Conservation (phyloP, 2,113 vertebrate species). For the Chloropsis cyanopogon region DNA sequence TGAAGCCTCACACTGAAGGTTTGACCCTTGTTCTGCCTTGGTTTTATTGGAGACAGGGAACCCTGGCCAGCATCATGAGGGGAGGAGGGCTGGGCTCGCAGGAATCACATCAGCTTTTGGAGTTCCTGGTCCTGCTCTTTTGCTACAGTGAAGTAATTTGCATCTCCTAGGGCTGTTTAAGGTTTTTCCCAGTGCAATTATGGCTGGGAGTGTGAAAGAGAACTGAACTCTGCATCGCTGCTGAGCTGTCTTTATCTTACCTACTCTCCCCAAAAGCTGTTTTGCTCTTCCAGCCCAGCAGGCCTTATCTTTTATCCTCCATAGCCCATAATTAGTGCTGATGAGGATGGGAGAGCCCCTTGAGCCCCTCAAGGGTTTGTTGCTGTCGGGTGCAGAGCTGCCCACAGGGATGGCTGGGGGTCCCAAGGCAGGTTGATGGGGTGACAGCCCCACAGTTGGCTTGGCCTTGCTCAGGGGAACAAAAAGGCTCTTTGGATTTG, state of each 20-base stretch:
- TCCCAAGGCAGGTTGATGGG: neutral
- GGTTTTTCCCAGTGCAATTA: neutral
- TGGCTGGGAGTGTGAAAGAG: neutral
- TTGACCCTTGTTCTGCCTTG: neutral
- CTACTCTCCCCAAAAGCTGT: neutral
- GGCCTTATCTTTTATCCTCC: neutral
- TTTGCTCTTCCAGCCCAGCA: neutral
- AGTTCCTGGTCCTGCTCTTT: neutral
- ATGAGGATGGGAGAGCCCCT: neutral
- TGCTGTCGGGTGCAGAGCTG: neutral
- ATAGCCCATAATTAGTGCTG: neutral
- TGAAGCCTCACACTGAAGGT: rapidly evolving
- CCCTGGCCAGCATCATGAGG: rapidly evolving
- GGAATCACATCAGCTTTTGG: neutral
- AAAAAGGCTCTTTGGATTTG: neutral
- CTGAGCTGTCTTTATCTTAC: neutral
- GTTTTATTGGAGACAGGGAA: neutral
- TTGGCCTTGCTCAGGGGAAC: neutral
- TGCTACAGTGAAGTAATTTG: neutral
- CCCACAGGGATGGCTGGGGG: neutral
- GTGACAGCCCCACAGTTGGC: neutral
- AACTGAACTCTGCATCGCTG: neutral
- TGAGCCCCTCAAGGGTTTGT: neutral
- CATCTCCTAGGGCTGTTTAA: neutral
- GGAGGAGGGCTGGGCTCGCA: neutral